Conservation (phyloP, 2,113 vertebrate species). For the Antechinus flavipes region DNA sequence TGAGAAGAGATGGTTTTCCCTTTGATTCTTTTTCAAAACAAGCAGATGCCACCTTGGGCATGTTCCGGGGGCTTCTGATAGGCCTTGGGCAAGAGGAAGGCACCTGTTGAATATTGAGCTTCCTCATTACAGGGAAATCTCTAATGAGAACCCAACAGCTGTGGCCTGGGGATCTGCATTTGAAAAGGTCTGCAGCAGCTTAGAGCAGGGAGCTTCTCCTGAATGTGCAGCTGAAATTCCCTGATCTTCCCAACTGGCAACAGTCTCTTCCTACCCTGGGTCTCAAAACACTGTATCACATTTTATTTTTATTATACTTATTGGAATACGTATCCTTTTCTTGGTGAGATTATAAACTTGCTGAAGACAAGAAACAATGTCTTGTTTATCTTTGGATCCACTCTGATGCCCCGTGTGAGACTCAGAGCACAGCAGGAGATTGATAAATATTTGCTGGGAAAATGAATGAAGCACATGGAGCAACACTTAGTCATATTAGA, state of each 20-base stretch:
- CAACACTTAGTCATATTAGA: background rate
- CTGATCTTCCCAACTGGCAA: background rate
- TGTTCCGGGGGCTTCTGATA: background rate
- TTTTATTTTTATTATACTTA: background rate
- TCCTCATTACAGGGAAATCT: background rate
- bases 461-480: background rate
- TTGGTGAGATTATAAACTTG: background rate
- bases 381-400: background rate
- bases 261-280: background rate
- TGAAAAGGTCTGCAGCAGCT: background rate
- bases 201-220: background rate
- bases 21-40: background rate
- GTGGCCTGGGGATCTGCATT: background rate
- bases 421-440: background rate
- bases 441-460: background rate
- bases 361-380: background rate
- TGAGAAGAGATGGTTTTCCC: background rate
- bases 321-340: background rate
- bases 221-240: background rate
- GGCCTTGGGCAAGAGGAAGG: background rate
- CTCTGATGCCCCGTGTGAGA: background rate
- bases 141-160: background rate
- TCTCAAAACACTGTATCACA: background rate
- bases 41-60: background rate
- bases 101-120: background rate